A percentile compares a stretch with the other conserved stretches of the same genome.
These are phyloP conservation scores for Perca schrenkii DNA, from an alignment of 2,113 vertebrate genomes.

Conservation along the genomic window DNA sequence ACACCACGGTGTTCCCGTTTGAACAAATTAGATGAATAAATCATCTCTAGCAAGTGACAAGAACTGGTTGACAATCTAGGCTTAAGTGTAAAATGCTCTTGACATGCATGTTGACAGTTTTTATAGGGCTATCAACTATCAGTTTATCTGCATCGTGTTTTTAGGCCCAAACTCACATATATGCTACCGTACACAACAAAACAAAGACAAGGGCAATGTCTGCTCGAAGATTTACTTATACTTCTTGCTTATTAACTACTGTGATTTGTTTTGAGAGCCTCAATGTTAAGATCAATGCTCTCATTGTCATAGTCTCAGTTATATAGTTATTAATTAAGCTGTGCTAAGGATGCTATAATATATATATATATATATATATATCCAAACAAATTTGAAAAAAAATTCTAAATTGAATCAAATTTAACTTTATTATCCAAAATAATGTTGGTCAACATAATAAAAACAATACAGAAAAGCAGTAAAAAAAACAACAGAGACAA, in stretches of 20 bases:
- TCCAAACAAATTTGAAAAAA: too few species aligned
- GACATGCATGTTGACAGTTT: constrained; percentile 8
- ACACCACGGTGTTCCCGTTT: not conserved
- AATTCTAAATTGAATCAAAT: not conserved
- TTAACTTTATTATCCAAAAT: not conserved
- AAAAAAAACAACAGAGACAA: not conserved
- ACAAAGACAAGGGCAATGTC: not conserved
- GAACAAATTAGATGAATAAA: constrained; percentile 4
- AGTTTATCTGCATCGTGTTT: not conserved
- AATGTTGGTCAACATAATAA: not conserved
- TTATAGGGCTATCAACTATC: constrained; percentile 1
- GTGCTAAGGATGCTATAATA: not conserved
- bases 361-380: too few species aligned
- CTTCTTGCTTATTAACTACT: not conserved
- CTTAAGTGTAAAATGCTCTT: constrained; percentile 2
- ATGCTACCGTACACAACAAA: constrained; percentile 7
- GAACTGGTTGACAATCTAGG: not conserved
- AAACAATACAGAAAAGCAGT: not conserved
- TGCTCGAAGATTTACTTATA: not conserved
- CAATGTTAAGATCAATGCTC: not conserved
- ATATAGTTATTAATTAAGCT: not conserved
- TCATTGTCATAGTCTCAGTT: not conserved
- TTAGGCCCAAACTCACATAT: not conserved
- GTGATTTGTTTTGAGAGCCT: not conserved
- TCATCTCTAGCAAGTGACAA: not conserved